phyloP scores from a whole-genome alignment of 2,888 invertebrate species.

The Drosophila algonquin region DNA sequence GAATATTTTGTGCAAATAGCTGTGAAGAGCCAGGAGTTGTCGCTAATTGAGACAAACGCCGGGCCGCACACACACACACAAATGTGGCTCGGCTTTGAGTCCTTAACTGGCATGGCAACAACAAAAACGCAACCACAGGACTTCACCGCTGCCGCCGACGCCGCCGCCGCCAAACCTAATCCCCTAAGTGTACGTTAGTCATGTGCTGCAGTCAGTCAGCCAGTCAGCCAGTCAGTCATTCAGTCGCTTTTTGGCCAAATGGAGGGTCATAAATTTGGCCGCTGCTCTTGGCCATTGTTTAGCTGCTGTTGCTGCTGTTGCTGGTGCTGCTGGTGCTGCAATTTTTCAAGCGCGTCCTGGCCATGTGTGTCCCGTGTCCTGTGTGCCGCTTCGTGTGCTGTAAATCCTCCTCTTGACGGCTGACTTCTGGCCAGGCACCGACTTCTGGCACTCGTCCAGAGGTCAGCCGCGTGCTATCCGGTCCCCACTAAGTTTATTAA shows the following conservation, averaged over 20 bases:
- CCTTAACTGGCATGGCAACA: constrained; percentile 36
- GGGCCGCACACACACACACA: constrained; percentile 19
- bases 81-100: constrained; percentile 20
- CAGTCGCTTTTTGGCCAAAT: constrained; percentile 61
- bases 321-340: constrained; percentile 53
- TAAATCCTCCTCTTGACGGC: constrained; percentile 25
- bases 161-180: constrained; percentile 58
- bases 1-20: constrained; percentile 68
- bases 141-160: constrained; percentile 11
- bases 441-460: constrained; percentile 43
- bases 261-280: constrained; percentile 72
- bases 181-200: constrained; percentile 78
- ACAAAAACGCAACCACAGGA: constrained; percentile 14
- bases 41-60: constrained; percentile 78
- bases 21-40: constrained; percentile 53
- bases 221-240: constrained; percentile 51
- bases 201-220: constrained; percentile 63
- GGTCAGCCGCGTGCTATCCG: constrained; percentile 49
- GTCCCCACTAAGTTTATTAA: constrained; percentile 73
- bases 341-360: constrained; percentile 72
- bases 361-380: constrained; percentile 44
- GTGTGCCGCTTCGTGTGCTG: constrained; percentile 37
- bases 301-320: constrained; percentile 27
- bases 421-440: constrained; percentile 24
- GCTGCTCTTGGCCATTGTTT: constrained; percentile 21